Base-by-base conservation (phyloP, 2,797 vertebrate genomes). In the Helarctos malayanus region DNA sequence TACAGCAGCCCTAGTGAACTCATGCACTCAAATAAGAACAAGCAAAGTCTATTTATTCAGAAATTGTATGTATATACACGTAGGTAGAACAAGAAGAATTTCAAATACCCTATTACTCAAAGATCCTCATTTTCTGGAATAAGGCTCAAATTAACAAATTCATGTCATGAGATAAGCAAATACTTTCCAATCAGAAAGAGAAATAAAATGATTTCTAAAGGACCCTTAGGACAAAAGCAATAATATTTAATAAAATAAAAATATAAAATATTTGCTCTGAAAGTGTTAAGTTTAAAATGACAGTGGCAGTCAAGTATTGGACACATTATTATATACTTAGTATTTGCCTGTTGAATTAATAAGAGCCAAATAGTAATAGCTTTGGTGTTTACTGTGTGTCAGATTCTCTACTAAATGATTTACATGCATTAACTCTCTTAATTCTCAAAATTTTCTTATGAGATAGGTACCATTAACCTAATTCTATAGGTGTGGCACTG, bases 201-300 rank as follows among this genome's bases (percentile, higher is more conserved):
- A 25, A 41, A 59, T 80, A 32, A 29, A 18, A 84, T 76, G 3
- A 87, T 52, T 71, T 83, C 76, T 41, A 69, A 91, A 35, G 45
- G 32, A 7, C 2, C 47, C 0, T 69, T 32, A 59, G 45, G 19
- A 63, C 12, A 63, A 71, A 80, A 49, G 23, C 6, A 63, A 41
- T 82, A 54, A 80, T 47, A 57, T 68, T 79, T 68, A 65, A 93
- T 86, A 78, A 92, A 75, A 76, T 57, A 38, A 91, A 38, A 82
- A 47, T 35, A 76, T 7, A 29, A 73, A 68, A 65, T 61, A 68
- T 76, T 75, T 41, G 54, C 1, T 38, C 8, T 84, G 25, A 16
- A 89, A 35, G 0, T 59, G 7, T 9, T 52, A 23, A 35, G 5
- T 52, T 83, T 14, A 75, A 91, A 57, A 78, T 75, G 8, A 56